Evolutionary conservation across 2,113 vertebrate genomes (phyloP).

Genomic region (Carassius auratus): DNA sequence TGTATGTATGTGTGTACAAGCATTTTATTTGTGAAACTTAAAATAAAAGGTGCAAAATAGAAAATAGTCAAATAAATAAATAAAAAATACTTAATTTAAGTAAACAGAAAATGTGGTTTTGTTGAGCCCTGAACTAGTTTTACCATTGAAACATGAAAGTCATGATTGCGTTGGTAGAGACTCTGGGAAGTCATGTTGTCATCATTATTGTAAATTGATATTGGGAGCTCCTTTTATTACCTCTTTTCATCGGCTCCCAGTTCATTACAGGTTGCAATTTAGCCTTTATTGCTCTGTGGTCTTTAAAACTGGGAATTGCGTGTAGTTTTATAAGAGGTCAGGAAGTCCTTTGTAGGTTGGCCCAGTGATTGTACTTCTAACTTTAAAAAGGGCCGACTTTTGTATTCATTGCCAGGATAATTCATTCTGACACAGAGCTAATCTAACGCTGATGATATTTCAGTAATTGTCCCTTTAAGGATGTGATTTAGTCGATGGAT

Average conservation of each 20-base stretch:
- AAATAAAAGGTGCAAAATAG: background rate
- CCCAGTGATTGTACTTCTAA: background rate
- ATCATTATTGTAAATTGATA: constrained; percentile 28
- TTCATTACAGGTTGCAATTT: constrained; percentile 21
- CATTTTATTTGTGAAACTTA: too few relatives aligned
- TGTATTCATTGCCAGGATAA: constrained; percentile 11
- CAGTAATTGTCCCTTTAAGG: constrained; percentile 20
- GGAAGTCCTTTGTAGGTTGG: constrained; percentile 6
- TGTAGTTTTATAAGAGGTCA: constrained; percentile 48
- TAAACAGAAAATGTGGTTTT: background rate
- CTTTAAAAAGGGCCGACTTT: constrained; percentile 24
- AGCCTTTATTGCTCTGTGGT: background rate
- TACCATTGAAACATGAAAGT: background rate
- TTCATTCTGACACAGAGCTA: constrained; percentile 20
- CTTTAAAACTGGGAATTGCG: constrained; percentile 8
- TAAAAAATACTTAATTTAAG: background rate
- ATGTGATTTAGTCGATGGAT: constrained; percentile 13
- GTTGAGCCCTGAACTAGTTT: background rate
- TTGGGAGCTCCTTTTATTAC: constrained; percentile 5
- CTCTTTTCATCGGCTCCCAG: background rate
- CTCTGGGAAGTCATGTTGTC: background rate
- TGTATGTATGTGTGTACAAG: too few relatives aligned
- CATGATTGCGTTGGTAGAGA: background rate
- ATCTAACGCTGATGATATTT: constrained; percentile 17
- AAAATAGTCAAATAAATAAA: background rate